These are phyloP conservation scores for Alethe diademata DNA, from an alignment of 2,113 vertebrate species.

Conservation along the genomic window DNA sequence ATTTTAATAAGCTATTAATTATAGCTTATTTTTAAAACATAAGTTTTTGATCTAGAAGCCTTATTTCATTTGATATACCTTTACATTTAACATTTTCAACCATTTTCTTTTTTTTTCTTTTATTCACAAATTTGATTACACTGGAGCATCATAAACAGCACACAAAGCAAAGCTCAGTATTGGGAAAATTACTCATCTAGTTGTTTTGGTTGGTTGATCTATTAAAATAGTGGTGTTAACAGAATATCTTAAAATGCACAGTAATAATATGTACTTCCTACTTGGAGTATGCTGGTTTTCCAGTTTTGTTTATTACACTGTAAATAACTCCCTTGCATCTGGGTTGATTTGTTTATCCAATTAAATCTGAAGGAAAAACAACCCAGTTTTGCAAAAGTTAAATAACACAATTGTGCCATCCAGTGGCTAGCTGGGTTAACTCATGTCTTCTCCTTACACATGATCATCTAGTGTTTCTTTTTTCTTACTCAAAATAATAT, in stretches of 20 bases:
- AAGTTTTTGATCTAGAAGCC: not conserved
- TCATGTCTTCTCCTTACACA: not conserved
- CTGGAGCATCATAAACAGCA: not conserved
- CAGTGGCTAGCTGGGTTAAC: conserved; percentile 38
- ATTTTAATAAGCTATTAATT: not conserved
- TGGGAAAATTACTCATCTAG: not conserved
- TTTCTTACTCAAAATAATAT: not conserved
- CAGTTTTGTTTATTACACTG: not conserved
- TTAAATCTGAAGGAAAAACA: not conserved
- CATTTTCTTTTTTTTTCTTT: not conserved
- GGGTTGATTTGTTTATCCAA: not conserved
- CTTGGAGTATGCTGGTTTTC: not conserved
- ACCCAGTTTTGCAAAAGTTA: conserved; percentile 21
- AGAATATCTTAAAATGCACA: not conserved
- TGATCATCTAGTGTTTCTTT: not conserved
- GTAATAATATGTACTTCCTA: not conserved
- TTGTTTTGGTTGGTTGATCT: not conserved
- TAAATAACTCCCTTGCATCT: not conserved
- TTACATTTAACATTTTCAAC: not conserved
- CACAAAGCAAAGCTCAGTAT: not conserved
- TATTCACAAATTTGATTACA: not conserved
- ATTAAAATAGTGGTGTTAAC: not conserved
- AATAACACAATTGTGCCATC: conserved; percentile 67
- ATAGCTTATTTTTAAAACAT: not conserved
- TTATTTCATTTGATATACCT: not conserved